Percentiles rank a stretch among this genome's conserved stretches.
These are phyloP conservation scores for Phaetusa simplex DNA, from an alignment of 2,113 vertebrate species.

Conservation along the genomic window DNA sequence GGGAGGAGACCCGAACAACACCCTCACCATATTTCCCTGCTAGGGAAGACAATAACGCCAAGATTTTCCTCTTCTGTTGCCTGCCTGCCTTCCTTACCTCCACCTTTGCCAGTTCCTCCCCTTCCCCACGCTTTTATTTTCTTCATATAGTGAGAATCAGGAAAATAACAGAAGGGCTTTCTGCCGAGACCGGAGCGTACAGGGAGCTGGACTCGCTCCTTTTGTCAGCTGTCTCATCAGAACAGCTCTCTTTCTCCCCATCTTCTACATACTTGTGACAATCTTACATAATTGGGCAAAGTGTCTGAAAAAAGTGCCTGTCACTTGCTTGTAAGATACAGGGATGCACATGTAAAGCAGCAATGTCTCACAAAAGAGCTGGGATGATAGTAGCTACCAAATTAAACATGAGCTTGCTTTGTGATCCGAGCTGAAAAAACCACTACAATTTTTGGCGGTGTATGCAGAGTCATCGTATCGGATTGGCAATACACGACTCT, in stretches of 20 bases:
- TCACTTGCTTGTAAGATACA: conserved; percentile 38
- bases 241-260: conserved; percentile 18
- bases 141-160: not conserved
- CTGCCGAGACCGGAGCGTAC: not conserved
- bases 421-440: conserved; percentile 70
- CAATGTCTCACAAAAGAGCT: conserved; percentile 55
- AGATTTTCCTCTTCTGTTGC: not conserved
- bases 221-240: conserved; percentile 45
- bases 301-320: not conserved
- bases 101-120: not conserved
- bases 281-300: conserved; percentile 45
- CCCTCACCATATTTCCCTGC: not conserved
- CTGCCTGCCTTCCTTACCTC: not conserved
- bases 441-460: conserved; percentile 65
- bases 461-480: conserved; percentile 69
- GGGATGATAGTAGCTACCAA: conserved; percentile 66
- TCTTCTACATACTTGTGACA: not conserved
- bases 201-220: not conserved
- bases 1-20: conserved; percentile 6
- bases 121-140: not conserved
- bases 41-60: not conserved
- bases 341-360: conserved; percentile 60
- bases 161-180: conserved; percentile 30
- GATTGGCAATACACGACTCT: conserved; percentile 57
- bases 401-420: conserved; percentile 72